Percentiles rank a stretch among this genome's conserved stretches.
phyloP scores from a whole-genome alignment of 2,888 invertebrate species.

The Poecilobothrus nobilitatus region DNA sequence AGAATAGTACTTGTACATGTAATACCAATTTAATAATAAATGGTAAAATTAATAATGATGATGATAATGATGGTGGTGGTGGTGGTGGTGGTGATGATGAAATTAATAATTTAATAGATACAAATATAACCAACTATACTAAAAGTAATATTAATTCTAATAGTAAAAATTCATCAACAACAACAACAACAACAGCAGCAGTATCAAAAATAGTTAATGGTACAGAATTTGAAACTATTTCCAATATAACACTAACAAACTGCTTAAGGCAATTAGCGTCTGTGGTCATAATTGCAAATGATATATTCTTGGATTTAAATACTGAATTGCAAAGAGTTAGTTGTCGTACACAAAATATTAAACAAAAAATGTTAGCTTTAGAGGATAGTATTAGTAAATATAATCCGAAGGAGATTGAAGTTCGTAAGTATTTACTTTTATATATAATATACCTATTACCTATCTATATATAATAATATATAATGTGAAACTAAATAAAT shows the following conservation, averaged over 20 bases:
- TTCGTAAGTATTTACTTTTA: constrained; percentile 64
- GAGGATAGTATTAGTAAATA: constrained; percentile 62
- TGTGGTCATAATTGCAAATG: constrained; percentile 71
- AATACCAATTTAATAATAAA: not conserved
- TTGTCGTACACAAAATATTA: constrained; percentile 62
- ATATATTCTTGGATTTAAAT: constrained; percentile 76
- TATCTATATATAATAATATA: not conserved
- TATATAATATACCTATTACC: not conserved
- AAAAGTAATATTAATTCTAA: constrained; percentile 2
- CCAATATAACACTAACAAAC: constrained; percentile 77
- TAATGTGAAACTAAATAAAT: too few species aligned
- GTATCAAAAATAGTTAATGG: constrained; percentile 48
- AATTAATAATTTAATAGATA: not conserved
- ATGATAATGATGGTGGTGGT: not conserved
- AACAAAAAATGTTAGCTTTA: constrained; percentile 59
- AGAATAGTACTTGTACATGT: not conserved
- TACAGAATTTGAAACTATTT: constrained; percentile 75
- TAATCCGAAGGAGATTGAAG: constrained; percentile 85
- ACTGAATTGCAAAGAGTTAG: constrained; percentile 65
- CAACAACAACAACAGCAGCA: constrained; percentile 14
- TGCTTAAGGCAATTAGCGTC: constrained; percentile 79
- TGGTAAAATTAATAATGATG: not conserved
- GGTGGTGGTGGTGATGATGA: not conserved
- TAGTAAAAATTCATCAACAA: constrained; percentile 9
- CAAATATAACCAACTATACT: not conserved